Conservation (phyloP, 2,888 invertebrate species). For the Archips crataeganus region DNA sequence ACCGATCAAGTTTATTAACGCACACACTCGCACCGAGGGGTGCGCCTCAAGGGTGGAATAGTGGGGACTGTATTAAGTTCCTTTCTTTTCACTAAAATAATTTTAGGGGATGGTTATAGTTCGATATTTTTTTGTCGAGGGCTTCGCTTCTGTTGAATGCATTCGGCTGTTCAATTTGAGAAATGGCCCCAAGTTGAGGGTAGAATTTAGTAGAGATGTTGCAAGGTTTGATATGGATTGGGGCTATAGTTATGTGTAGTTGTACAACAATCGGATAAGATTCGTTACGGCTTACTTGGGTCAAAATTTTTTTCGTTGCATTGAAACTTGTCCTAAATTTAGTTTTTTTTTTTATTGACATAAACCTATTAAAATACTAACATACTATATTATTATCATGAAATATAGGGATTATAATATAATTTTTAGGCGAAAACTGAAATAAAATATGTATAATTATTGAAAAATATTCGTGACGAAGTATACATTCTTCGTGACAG, state of each 20-base stretch:
- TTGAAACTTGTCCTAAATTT: too few species aligned
- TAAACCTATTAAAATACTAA: too few species aligned
- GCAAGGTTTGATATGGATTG: conserved; percentile 37
- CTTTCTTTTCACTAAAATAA: conserved; percentile 86
- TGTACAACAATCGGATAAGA: conserved; percentile 13
- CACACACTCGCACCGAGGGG: conserved; percentile 62
- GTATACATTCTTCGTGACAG: too few species aligned
- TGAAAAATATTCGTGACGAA: too few species aligned
- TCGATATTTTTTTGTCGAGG: conserved; percentile 81
- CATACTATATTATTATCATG: too few species aligned
- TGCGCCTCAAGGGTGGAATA: conserved; percentile 73
- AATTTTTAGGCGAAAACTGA: too few species aligned
- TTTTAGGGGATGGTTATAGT: conserved; percentile 85
- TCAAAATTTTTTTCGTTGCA: too few species aligned
- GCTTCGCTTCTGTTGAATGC: conserved; percentile 73
- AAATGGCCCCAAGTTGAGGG: conserved; percentile 67
- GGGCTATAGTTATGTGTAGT: conserved; percentile 19
- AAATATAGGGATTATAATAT: too few species aligned
- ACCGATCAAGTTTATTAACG: conserved; percentile 54
- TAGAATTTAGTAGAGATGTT: conserved; percentile 52
- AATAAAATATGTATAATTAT: too few species aligned
- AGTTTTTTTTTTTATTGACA: too few species aligned
- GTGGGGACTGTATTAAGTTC: conserved; percentile 86
- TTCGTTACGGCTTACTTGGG: too few species aligned
- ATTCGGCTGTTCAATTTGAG: conserved; percentile 72